Conservation (phyloP, 2,888 invertebrate genomes). For the Didymodactylos carnosus region DNA sequence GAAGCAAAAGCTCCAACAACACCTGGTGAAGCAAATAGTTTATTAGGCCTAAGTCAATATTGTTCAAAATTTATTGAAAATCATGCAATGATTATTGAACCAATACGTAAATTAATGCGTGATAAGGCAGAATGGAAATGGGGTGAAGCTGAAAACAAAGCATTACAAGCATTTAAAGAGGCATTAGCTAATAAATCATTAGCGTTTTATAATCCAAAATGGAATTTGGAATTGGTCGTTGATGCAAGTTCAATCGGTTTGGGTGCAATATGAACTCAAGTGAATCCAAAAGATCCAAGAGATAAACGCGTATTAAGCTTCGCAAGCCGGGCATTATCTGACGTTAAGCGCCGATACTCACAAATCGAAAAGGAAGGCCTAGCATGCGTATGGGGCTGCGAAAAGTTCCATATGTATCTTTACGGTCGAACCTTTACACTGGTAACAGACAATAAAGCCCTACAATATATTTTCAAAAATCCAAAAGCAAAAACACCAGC, state of each 20-base stretch:
- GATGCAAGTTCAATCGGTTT: slow-evolving; percentile 9
- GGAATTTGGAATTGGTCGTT: background rate
- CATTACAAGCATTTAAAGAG: slow-evolving; percentile 16
- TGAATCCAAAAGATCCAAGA: background rate
- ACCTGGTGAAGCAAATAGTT: slow-evolving; percentile 17
- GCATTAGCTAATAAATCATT: background rate
- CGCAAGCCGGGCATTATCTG: slow-evolving; percentile 14
- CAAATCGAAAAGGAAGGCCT: slow-evolving; percentile 15
- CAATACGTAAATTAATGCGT: slow-evolving; percentile 18
- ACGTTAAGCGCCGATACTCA: slow-evolving; percentile 15
- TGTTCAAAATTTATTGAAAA: slow-evolving; percentile 18
- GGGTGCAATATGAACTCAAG: background rate
- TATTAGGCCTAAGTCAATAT: slow-evolving; percentile 19
- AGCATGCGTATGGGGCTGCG: slow-evolving; percentile 18
- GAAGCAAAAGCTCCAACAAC: slow-evolving; percentile 16
- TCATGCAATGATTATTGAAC: slow-evolving; percentile 17
- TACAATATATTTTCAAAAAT: slow-evolving; percentile 19
- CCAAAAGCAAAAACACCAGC: slow-evolving; percentile 19
- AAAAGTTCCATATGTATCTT: slow-evolving; percentile 16
- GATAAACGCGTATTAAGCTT: slow-evolving; percentile 8
- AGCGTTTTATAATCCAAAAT: background rate
- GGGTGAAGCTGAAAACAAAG: slow-evolving; percentile 15
- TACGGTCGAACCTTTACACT: slow-evolving; percentile 20
- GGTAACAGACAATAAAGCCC: slow-evolving; percentile 21
- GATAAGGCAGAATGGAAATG: slow-evolving; percentile 17